Evolutionary conservation across 2,888 invertebrate species (phyloP).

Genomic region (Torymus aiolomorphi): DNA sequence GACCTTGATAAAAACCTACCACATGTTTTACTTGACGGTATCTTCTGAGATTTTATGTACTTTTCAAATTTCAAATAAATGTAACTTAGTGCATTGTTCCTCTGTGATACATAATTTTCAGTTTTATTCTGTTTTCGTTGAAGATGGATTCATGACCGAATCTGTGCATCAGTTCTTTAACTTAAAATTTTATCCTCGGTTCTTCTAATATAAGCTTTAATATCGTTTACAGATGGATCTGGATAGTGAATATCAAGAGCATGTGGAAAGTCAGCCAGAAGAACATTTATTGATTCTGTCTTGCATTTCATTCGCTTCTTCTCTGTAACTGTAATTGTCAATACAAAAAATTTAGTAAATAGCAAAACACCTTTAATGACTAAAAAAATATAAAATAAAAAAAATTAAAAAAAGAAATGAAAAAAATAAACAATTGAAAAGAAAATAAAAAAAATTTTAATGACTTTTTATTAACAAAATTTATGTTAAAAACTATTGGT

Average conservation of each 20-base stretch:
- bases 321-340: neutral
- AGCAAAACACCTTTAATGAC: no score
- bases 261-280: neutral
- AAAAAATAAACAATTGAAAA: no score
- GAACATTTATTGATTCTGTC: neutral
- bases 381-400: no score
- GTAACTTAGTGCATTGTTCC: neutral
- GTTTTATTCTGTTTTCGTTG: neutral
- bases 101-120: neutral
- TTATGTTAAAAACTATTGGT: no score
- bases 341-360: no score
- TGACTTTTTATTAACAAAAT: no score
- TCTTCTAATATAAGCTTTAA: neutral
- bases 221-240: neutral
- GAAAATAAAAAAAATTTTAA: neutral
- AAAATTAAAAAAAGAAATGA: no score
- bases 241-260: neutral
- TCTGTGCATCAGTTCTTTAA: neutral
- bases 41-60: neutral
- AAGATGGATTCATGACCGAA: neutral
- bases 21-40: neutral
- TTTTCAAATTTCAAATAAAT: neutral
- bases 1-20: no score
- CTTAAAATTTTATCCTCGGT: neutral
- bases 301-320: neutral